A percentile compares a stretch with the other conserved stretches of the same genome.
Evolutionary conservation across 2,113 vertebrate genomes (phyloP).

Genomic region (Trichechus manatus): DNA sequence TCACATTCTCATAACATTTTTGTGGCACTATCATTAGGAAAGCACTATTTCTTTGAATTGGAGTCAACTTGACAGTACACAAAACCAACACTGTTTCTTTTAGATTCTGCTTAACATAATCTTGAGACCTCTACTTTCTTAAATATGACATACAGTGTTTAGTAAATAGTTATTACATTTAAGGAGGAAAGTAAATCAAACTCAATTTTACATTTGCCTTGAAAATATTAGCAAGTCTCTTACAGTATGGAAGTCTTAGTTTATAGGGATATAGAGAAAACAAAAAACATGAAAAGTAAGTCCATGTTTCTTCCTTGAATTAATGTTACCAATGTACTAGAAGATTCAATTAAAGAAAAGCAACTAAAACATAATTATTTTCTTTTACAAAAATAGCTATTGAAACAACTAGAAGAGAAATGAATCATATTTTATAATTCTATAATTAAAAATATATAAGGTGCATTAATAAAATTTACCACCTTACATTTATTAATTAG

Average conservation of each 20-base stretch:
- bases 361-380: slow-evolving; percentile 57
- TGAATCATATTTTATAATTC: background rate
- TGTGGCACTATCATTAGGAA: background rate
- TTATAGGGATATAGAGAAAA: background rate
- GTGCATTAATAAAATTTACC: slow-evolving; percentile 39
- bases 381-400: background rate
- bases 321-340: background rate
- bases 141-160: background rate
- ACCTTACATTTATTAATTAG: slow-evolving; percentile 41
- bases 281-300: background rate
- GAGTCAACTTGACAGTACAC: background rate
- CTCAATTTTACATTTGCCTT: background rate
- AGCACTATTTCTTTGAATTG: background rate
- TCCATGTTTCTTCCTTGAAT: slow-evolving; percentile 20
- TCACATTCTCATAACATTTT: background rate
- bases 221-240: background rate
- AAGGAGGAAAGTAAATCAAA: background rate
- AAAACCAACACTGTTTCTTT: background rate
- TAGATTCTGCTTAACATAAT: background rate
- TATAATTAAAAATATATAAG: slow-evolving; percentile 53
- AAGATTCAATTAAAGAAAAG: slow-evolving; percentile 5
- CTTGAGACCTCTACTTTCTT: background rate
- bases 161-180: background rate
- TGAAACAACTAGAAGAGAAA: slow-evolving; percentile 46
- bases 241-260: background rate